Evolutionary conservation across 2,888 invertebrate species (phyloP), one percentile per base, ranked within the genome.

Genomic region (Parascotia fuliginaria): DNA sequence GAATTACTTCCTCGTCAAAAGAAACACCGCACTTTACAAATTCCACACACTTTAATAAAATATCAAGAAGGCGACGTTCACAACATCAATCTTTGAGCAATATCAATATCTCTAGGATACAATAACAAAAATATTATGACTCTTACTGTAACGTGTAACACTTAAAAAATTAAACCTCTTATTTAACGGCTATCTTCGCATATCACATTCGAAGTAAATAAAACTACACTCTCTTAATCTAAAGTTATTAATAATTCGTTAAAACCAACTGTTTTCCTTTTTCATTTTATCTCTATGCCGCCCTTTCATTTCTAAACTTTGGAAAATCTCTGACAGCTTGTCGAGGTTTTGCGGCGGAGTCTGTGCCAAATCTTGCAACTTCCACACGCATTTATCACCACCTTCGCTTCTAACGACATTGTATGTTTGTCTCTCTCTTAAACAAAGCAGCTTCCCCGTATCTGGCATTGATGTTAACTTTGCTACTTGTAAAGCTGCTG

Each of bases 181-280:
- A 9, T 11, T 41, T 24, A 2, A 9, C 42, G 56, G 13, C 14
- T 37, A 29, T 16, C 33, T 59, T 64, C 51, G 53, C 57, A 61
- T 59, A 60, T 67, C 67, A 67, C 55, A 73, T 42, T 40, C 28
- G 69, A 73, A 63, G 51, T 75, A 71, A 77, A 74, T 52, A 38
- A 54, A 32, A 49, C 46, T 55, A 43, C 67, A 71, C 75, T 75
- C 71, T 73, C 81, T 82, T 76, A 80, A 44, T 47, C 70, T 76
- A 70, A 47, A 42, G 9, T 29, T 7, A 31, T 12, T 40, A 22
- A 37, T 45, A 31, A 39, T 22, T 27, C 22, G 37, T 70, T 77
- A 92, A 70, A 92, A 92, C 92, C 92, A 92, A 76, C 89, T 90
- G 68, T 92, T 87, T 59, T 85, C 92, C 65, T 83, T 92, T 77